phyloP scores from a whole-genome alignment of 2,113 vertebrate species.

The Sterna hirundo region DNA sequence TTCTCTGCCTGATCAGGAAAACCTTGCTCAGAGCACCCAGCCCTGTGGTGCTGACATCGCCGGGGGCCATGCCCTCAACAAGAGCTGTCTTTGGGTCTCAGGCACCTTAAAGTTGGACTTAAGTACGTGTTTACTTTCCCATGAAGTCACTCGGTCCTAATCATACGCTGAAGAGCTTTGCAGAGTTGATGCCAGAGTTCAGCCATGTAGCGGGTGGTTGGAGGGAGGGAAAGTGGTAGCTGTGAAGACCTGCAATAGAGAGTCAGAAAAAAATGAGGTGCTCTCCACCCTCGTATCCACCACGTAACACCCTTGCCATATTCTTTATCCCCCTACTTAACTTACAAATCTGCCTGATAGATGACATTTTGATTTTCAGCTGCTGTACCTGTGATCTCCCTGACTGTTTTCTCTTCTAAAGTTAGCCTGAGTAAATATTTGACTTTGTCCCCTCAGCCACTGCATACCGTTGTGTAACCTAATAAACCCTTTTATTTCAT shows the following conservation, averaged over 20 bases:
- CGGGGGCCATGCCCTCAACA: neutral
- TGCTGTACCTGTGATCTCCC: neutral
- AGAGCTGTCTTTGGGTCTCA: neutral
- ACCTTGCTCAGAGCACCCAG: neutral
- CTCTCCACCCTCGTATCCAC: neutral
- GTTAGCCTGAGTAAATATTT: constrained; percentile 40
- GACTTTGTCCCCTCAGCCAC: constrained; percentile 14
- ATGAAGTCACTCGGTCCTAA: neutral
- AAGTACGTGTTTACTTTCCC: neutral
- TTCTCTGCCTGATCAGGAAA: neutral
- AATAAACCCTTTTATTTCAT: constrained; percentile 62
- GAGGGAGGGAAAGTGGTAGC: neutral
- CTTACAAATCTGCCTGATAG: neutral
- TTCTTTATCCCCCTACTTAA: neutral
- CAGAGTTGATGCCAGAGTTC: neutral
- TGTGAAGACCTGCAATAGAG: neutral
- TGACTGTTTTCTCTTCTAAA: constrained; percentile 5
- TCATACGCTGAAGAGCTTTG: neutral
- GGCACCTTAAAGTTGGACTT: neutral
- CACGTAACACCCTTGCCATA: neutral
- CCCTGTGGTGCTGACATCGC: neutral
- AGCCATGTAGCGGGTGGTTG: rapidly evolving
- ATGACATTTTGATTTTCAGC: neutral
- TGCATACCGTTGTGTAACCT: constrained; percentile 47
- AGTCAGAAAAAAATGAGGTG: neutral